These are phyloP conservation scores for Seira ritae DNA, from an alignment of 2,888 invertebrate species.

Conservation along the genomic window DNA sequence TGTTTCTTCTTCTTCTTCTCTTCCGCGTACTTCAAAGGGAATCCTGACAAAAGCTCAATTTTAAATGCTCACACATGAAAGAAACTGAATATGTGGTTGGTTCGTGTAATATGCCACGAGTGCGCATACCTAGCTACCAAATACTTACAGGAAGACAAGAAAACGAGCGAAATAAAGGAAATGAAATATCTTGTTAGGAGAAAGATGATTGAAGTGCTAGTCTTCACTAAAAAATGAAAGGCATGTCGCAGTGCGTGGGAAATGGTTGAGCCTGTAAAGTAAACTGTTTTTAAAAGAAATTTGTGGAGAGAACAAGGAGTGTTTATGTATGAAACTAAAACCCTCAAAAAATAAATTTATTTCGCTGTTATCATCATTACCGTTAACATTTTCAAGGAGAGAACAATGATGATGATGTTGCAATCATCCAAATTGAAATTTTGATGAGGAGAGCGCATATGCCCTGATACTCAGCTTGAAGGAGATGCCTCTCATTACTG, in stretches of 20 bases:
- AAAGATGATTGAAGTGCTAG: slow-evolving; percentile 33
- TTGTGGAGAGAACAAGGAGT: too few species aligned
- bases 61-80: slow-evolving; percentile 29
- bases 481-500: too few species aligned
- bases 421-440: too few species aligned
- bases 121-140: background rate
- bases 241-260: background rate
- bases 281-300: too few species aligned
- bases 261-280: background rate
- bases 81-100: background rate
- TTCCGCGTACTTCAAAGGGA: slow-evolving; percentile 28
- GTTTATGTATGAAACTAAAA: too few species aligned
- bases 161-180: slow-evolving; percentile 33
- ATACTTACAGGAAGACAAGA: background rate
- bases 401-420: too few species aligned
- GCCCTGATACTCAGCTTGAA: too few species aligned
- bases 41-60: slow-evolving; percentile 33
- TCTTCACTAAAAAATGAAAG: background rate
- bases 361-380: too few species aligned
- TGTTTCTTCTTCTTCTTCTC: background rate
- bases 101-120: too few species aligned
- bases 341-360: too few species aligned
- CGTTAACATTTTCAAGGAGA: too few species aligned
- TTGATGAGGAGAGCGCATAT: too few species aligned
- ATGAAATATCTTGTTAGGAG: slow-evolving; percentile 38